Conservation (phyloP, 2,888 invertebrate species). For the Spatulosminthurus flaviceps region DNA sequence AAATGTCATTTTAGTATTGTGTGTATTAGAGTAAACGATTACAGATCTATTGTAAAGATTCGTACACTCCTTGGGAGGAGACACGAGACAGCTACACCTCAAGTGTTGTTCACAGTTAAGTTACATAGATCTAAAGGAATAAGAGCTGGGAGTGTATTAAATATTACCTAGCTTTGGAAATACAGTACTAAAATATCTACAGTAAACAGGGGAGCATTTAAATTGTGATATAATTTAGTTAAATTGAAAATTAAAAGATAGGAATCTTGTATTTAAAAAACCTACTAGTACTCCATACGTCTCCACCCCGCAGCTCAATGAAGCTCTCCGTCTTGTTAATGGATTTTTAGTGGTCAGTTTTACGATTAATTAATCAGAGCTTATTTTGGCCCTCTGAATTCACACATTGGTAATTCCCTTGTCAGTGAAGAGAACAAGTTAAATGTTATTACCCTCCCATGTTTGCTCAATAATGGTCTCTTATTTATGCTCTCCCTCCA, state of each 20-base stretch:
- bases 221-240: constrained; percentile 38
- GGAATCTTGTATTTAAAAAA: constrained; percentile 16
- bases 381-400: constrained; percentile 33
- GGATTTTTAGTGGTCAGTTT: constrained; percentile 45
- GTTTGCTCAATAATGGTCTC: constrained; percentile 29
- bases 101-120: no score
- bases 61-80: no score
- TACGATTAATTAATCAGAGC: constrained; percentile 40
- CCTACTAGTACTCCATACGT: not conserved
- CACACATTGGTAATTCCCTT: no score
- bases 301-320: constrained; percentile 16
- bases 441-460: constrained; percentile 36
- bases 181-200: no score
- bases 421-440: not conserved
- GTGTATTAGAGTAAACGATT: no score
- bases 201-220: no score
- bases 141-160: no score
- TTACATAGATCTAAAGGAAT: no score
- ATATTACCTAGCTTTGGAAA: no score
- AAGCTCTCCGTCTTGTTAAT: constrained; percentile 37
- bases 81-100: no score
- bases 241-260: constrained; percentile 30
- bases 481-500: constrained; percentile 24
- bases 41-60: no score
- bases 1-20: no score